phyloP scores from a whole-genome alignment of 2,797 vertebrate genomes.

The Triplophysa yarkandensis region DNA sequence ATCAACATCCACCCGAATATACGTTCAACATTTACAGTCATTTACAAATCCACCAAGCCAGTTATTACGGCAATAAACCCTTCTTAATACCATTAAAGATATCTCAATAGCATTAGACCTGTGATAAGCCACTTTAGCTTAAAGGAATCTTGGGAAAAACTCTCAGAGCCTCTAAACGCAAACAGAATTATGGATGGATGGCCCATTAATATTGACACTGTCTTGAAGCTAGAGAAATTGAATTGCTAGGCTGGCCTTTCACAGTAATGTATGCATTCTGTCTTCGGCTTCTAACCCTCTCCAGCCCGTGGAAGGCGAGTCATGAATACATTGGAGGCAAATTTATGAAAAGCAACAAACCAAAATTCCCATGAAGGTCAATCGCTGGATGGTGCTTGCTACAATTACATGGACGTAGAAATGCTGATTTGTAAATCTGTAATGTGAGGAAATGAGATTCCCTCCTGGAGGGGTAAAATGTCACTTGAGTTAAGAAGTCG shows the following conservation, averaged over 20 bases:
- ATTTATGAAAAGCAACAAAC: conserved; percentile 70
- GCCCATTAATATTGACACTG: conserved; percentile 75
- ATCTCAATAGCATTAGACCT: not conserved
- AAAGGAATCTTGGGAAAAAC: conserved; percentile 53
- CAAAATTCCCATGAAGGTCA: conserved; percentile 69
- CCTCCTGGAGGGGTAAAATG: conserved; percentile 10
- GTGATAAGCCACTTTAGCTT: conserved; percentile 49
- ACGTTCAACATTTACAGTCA: not conserved
- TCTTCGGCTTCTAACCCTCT: conserved; percentile 66
- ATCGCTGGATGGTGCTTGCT: conserved; percentile 52
- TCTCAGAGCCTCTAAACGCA: conserved; percentile 57
- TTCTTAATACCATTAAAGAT: conserved; percentile 1
- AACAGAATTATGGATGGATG: conserved; percentile 66
- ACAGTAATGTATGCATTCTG: conserved; percentile 70
- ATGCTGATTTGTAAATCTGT: conserved; percentile 62
- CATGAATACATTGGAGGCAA: conserved; percentile 71
- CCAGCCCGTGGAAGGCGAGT: conserved; percentile 62
- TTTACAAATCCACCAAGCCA: not conserved
- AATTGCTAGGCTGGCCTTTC: conserved; percentile 68
- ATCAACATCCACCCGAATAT: not conserved
- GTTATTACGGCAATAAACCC: not conserved
- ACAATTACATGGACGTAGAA: conserved; percentile 55
- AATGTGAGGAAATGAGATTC: conserved; percentile 58
- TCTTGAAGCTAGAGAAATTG: conserved; percentile 65
- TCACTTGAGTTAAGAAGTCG: conserved; percentile 22